Evolutionary conservation across 2,113 vertebrate genomes (phyloP), one percentile per base, ranked within the genome.

Genomic region (Micronycteris hirsuta): DNA sequence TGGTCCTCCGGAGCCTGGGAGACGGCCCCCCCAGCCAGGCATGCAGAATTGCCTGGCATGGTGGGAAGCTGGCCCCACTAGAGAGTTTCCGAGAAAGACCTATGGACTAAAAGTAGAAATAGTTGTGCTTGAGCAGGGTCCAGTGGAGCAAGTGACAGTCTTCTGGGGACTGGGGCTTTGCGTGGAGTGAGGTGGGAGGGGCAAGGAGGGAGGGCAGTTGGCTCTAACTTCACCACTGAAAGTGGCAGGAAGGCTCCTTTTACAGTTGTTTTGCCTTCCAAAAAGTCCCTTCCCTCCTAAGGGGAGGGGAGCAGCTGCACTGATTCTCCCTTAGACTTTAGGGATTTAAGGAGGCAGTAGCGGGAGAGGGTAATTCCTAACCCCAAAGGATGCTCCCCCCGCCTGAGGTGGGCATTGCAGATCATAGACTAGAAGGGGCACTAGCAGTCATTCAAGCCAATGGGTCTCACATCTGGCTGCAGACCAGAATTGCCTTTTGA

Each of bases 401-500:
- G n/a, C n/a, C 26, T 2, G 0, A 22, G 15, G 13, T 70, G 31
- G n/a, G 24, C 56, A 20, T 1, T 4, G 1, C 20, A 70, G 54
- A 31, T 67, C 45, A 86, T 9, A 63, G 36, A 68, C 52, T 61
- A 56, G 20, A 45, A 91, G 65, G 22, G 19, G 7, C 33, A 31
- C 38, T 28, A n/a, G 31, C 38, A 5, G 31, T 41, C n/a, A 7
- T 26, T 16, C n/a, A 86, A 65, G 52, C 20, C 61, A 83, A 7
- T 61, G 54, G 58, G 20, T 38, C 45, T 45, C 61, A 92, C 22
- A 86, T 22, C n/a, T 86, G 8, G 26, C 56, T 84, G 36, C 63
- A 93, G 76, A 61, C 20, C 54, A 67, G 52, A 95, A 95, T 36
- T 56, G n/a, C 33, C 38, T 89, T 96, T 89, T 73, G 26, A 78